Conservation (phyloP, 2,797 vertebrate genomes). For the Peromyscus aztecus region DNA sequence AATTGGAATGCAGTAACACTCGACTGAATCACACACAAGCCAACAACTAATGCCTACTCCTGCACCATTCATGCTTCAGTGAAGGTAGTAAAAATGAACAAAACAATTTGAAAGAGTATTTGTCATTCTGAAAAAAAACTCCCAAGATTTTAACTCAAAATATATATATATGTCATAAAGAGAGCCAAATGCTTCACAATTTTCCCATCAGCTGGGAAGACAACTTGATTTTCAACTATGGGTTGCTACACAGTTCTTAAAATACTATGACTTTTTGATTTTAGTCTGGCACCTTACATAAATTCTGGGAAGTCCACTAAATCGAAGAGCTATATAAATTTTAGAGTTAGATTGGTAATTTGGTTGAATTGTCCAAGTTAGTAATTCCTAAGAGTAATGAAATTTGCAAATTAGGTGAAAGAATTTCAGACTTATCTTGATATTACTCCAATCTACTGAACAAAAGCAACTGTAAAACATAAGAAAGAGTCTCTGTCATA, state of each 20-base stretch:
- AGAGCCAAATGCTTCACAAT: slow-evolving; percentile 64
- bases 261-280: slow-evolving; percentile 49
- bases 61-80: slow-evolving; percentile 77
- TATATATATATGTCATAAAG: slow-evolving; percentile 57
- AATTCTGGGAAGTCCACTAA: background rate
- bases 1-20: slow-evolving; percentile 74
- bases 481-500: accelerated
- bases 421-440: background rate
- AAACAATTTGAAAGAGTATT: slow-evolving; percentile 79
- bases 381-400: slow-evolving; percentile 26
- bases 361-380: background rate
- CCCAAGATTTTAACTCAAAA: slow-evolving; percentile 78
- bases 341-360: background rate
- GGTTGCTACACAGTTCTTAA: slow-evolving; percentile 42
- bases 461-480: background rate
- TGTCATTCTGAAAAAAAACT: slow-evolving; percentile 56
- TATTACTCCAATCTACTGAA: background rate
- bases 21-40: slow-evolving; percentile 73
- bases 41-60: slow-evolving; percentile 70
- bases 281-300: background rate
- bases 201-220: slow-evolving; percentile 64
- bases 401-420: slow-evolving; percentile 15
- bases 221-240: slow-evolving; percentile 71
- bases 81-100: slow-evolving; percentile 74
- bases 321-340: background rate